A percentile compares a stretch with the other conserved stretches of the same genome.
phyloP scores from a whole-genome alignment of 2,797 vertebrate genomes.

The Cichlasoma orientale region DNA sequence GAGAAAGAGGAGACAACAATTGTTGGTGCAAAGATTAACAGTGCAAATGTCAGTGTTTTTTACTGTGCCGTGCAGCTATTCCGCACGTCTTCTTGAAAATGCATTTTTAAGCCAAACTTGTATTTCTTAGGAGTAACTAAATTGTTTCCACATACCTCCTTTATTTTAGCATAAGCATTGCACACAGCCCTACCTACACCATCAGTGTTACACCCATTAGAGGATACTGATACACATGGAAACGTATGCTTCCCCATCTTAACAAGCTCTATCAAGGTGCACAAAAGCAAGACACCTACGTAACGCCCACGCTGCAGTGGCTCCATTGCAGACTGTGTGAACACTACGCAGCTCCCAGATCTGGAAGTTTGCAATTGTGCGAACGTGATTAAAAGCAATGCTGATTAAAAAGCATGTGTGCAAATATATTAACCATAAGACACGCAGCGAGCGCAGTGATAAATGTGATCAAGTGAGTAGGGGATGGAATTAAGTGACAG shows the following conservation, averaged over 20 bases:
- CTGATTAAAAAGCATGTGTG: neutral
- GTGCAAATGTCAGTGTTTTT: conserved; percentile 17
- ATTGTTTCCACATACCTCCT: neutral
- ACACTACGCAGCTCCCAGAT: neutral
- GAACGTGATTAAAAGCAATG: neutral
- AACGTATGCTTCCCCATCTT: conserved; percentile 6
- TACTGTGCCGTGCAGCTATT: neutral
- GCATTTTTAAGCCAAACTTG: neutral
- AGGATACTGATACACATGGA: neutral
- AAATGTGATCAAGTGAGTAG: neutral
- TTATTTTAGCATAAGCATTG: neutral
- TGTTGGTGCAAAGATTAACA: conserved; percentile 25
- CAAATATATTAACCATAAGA: neutral
- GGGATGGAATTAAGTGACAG: neutral
- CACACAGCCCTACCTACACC: neutral
- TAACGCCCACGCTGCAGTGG: neutral
- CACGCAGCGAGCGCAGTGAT: neutral
- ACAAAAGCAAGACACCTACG: neutral
- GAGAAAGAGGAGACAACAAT: conserved; percentile 1
- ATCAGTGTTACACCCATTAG: neutral
- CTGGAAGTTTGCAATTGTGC: neutral
- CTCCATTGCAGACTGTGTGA: neutral
- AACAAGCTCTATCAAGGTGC: neutral
- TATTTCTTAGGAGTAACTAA: neutral
- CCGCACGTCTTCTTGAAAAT: neutral